These are phyloP conservation scores for Pseudorhombus dupliciocellatus DNA, from an alignment of 2,113 vertebrate genomes.

Conservation along the genomic window DNA sequence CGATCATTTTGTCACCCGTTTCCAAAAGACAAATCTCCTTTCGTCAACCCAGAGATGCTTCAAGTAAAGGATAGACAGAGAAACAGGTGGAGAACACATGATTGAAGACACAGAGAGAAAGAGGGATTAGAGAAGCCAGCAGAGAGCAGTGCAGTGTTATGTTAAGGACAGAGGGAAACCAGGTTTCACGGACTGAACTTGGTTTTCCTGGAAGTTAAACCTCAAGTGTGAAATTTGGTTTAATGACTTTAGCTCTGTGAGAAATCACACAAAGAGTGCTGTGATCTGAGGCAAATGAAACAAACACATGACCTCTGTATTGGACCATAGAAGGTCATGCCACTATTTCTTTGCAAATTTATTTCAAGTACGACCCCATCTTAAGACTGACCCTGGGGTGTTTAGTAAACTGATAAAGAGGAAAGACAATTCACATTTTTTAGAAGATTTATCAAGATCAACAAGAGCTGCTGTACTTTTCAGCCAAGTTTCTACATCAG, in stretches of 20 bases:
- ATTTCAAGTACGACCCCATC: conserved; percentile 12
- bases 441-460: conserved; percentile 23
- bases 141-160: conserved; percentile 5
- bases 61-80: conserved; percentile 69
- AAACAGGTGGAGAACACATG: conserved; percentile 10
- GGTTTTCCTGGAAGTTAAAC: not conserved
- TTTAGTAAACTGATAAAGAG: conserved; percentile 1
- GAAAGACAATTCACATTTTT: conserved; percentile 37
- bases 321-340: not conserved
- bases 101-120: not conserved
- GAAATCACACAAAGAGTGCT: not conserved
- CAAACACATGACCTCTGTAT: not conserved
- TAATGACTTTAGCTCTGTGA: not conserved
- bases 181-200: not conserved
- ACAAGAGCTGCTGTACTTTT: conserved; percentile 21
- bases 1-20: conserved; percentile 33
- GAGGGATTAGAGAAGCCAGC: conserved; percentile 13
- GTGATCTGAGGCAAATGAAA: conserved; percentile 8
- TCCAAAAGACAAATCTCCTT: conserved; percentile 36
- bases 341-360: not conserved
- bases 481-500: conserved; percentile 10
- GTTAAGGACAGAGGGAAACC: conserved; percentile 5
- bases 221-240: not conserved
- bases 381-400: conserved; percentile 1
- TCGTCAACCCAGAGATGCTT: conserved; percentile 66